Evolutionary conservation across 2,888 invertebrate species (phyloP), one percentile per base, ranked within the genome.

Genomic region (Iphiclides podalirius): DNA sequence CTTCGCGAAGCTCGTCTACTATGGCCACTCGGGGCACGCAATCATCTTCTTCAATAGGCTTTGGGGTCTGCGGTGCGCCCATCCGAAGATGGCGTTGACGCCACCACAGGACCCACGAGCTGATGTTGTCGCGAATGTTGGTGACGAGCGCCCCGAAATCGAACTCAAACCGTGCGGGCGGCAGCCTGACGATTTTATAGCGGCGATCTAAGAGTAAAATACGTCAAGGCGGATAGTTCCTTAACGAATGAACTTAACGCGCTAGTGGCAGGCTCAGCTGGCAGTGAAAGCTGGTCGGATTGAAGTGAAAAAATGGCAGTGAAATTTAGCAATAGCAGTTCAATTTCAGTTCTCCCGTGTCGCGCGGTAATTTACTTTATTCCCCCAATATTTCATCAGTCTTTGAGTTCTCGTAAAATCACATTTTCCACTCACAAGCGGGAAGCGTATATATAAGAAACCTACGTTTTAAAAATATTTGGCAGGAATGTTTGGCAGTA

Each of bases 41-140:
- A 46, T 83, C 86, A 78, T 86, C 81, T 43, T 83, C 82, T 52
- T 82, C 82, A 52, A 84, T 76, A 48, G 66, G 72, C 66, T 78
- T 84, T 46, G 82, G 86, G 77, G 82, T 80, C 81, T 83, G 86
- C 81, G 87, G 85, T 72, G 85, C 85, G 83, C 86, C 85, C 82
- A 84, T 83, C 81, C 83, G 78, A 78, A 83, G 80, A 83, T 78
- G 85, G 69, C 82, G 79, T 69, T 80, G 77, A 77, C 86, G 85
- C 85, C 85, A 83, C 87, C 87, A 84, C 86, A 86, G 78, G 66
- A 85, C 84, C 87, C 87, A 87, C 79, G 80, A 81, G 60, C 79
- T 81, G 73, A 85, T 75, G 66, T 81, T 84, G 66, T 85, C 85
- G 67, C 87, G 87, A 87, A 87, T 87, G 69, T 83, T 86, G 87